Conservation (phyloP, 2,797 vertebrate species). For the Gallinago solitaria region DNA sequence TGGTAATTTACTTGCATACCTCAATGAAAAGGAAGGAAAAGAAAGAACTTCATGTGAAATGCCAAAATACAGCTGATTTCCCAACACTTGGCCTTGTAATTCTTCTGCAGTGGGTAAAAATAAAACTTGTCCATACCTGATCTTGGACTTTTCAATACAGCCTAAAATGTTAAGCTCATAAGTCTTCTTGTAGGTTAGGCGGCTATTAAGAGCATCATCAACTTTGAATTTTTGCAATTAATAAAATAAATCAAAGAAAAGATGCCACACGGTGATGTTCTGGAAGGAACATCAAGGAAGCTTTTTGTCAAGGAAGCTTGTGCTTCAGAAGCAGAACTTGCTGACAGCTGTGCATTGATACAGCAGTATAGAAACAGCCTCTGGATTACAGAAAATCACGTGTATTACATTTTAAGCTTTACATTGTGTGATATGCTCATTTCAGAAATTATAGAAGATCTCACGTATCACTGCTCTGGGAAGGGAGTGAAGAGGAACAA, state of each 20-base stretch:
- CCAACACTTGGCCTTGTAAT: not conserved
- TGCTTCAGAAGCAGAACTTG: not conserved
- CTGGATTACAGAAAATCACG: not conserved
- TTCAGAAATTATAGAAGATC: not conserved
- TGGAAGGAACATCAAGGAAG: not conserved
- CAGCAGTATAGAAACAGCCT: not conserved
- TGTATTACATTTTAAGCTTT: not conserved
- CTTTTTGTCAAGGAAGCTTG: not conserved
- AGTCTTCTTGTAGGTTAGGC: not conserved
- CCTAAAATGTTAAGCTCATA: not conserved
- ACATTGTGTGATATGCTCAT: not conserved
- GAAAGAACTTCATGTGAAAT: conserved; percentile 26
- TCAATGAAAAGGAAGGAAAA: not conserved
- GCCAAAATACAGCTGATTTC: conserved; percentile 16
- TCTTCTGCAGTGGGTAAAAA: not conserved
- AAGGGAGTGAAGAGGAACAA: not conserved
- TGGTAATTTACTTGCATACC: not conserved
- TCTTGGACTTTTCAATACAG: not conserved
- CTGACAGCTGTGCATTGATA: not conserved
- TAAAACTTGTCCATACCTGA: not conserved
- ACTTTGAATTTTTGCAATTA: not conserved
- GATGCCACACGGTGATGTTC: not conserved
- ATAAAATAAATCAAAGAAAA: not conserved
- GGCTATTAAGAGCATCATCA: not conserved
- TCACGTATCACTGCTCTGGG: not conserved